These are phyloP conservation scores for Formica selysi DNA, from an alignment of 1,140 invertebrate genomes.

Conservation along the genomic window DNA sequence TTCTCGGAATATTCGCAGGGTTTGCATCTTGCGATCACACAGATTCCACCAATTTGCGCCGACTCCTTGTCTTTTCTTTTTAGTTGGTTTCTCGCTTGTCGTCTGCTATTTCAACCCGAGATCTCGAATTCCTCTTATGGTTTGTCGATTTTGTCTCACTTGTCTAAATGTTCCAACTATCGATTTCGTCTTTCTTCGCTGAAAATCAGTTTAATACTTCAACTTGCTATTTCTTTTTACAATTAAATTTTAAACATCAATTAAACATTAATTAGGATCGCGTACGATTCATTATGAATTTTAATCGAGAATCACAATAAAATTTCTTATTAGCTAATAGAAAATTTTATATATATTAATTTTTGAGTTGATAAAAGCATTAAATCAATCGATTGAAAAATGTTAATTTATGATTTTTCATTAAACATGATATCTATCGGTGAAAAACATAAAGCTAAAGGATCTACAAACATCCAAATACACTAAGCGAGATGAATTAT, in stretches of 20 bases:
- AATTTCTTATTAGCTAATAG: neutral
- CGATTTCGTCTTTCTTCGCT: neutral
- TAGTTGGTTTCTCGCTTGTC: conserved; percentile 3
- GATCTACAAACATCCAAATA: neutral
- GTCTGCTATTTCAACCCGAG: neutral
- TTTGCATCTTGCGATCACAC: conserved; percentile 63
- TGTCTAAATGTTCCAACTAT: neutral
- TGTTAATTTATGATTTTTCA: neutral
- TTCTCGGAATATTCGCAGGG: conserved; percentile 56
- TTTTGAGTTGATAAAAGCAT: neutral
- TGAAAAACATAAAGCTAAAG: neutral
- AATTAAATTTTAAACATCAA: conserved; percentile 4
- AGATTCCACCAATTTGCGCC: conserved; percentile 17
- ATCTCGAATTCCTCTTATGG: neutral
- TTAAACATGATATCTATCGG: neutral
- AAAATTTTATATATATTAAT: neutral
- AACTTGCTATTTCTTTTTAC: conserved; percentile 1
- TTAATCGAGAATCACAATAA: neutral
- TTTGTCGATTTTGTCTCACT: conserved; percentile 2
- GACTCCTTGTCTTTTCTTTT: neutral
- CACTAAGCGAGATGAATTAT: neutral
- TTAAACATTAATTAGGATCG: neutral
- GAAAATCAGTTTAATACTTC: too few species aligned
- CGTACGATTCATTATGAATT: neutral
- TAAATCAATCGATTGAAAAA: neutral